These are phyloP conservation scores for Acipenser transmontanus DNA, from an alignment of 2,797 vertebrate species.

Conservation along the genomic window DNA sequence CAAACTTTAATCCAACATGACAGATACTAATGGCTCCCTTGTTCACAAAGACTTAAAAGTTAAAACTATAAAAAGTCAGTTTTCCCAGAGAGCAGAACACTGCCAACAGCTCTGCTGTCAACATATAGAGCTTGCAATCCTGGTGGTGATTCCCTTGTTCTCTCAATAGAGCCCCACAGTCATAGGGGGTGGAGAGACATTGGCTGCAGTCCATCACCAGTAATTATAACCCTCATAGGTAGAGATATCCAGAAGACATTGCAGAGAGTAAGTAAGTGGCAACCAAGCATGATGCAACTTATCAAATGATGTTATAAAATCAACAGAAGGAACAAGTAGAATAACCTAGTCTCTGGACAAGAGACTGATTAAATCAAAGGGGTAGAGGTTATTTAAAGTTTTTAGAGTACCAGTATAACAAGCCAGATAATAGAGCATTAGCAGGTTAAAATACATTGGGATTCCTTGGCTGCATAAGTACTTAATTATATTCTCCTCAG, in stretches of 20 bases:
- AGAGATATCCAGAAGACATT: neutral
- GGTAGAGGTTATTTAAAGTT: too few species aligned
- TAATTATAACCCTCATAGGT: neutral
- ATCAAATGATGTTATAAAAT: too few species aligned
- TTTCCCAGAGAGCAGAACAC: neutral
- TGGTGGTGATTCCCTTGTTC: neutral
- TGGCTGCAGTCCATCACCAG: neutral
- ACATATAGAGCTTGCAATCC: neutral
- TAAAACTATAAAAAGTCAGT: neutral
- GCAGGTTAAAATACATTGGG: too few species aligned
- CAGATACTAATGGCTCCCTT: neutral
- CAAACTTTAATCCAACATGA: slow-evolving; percentile 3
- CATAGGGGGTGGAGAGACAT: neutral
- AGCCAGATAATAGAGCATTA: too few species aligned
- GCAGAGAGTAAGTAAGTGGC: too few species aligned
- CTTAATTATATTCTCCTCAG: too few species aligned
- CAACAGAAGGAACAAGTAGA: too few species aligned
- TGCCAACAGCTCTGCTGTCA: neutral
- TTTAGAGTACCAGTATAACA: too few species aligned
- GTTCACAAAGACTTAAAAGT: slow-evolving; percentile 3
- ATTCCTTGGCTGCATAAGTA: too few species aligned
- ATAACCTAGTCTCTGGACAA: too few species aligned
- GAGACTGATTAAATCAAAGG: too few species aligned
- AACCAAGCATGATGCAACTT: too few species aligned
- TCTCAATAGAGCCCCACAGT: neutral